Evolutionary conservation across 2,888 invertebrate species (phyloP), one percentile per base, ranked within the genome.

Genomic region (Gibbula magus): DNA sequence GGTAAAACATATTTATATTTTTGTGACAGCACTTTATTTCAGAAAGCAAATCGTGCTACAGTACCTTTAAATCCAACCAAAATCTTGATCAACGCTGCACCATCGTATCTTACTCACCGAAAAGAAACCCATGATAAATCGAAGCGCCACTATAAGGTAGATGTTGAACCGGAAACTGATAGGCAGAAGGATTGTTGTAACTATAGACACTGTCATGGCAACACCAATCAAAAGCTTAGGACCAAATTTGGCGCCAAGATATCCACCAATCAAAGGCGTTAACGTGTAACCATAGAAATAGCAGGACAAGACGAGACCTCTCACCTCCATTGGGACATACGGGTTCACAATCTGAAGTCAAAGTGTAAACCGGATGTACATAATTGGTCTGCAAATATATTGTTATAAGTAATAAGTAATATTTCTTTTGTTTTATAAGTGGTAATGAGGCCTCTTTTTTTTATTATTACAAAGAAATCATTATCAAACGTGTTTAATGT

Each of bases 211-310:
- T 22, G 45, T 29, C 80, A 80, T 80, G 18, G 77, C 16, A 35
- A 80, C 13, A 22, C 67, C 67, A 20, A 80, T 67, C 45, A 80
- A 39, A 8, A 54, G 35, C 45, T 80, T 80, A 56, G 35, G 13
- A n/a, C 80, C 80, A 13, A 80, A 39, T 77, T 51, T 54, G 8
- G 16, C 80, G 1, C 51, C 45, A 0, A 80, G 10, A 13, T 77
- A 54, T 1, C 77, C 77, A 70, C 77, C 77, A 53, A 80, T 45
- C 25, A 80, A 39, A 13, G 80, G 70, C 16, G 80, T 77, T 29
- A 70, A 8, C 29, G 73, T 2, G 25, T 76, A 80, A 53, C 80
- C 80, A 18, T 80, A 80, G 73, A 54, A 80, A 32, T 80, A 80
- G 8, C 67, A 53, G 5, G 80, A 77, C 22, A 80, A 77, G 10